Percentiles rank a stretch among this genome's conserved stretches.
Conservation (phyloP, 2,888 invertebrate species). For the Limenitis camilla region DNA sequence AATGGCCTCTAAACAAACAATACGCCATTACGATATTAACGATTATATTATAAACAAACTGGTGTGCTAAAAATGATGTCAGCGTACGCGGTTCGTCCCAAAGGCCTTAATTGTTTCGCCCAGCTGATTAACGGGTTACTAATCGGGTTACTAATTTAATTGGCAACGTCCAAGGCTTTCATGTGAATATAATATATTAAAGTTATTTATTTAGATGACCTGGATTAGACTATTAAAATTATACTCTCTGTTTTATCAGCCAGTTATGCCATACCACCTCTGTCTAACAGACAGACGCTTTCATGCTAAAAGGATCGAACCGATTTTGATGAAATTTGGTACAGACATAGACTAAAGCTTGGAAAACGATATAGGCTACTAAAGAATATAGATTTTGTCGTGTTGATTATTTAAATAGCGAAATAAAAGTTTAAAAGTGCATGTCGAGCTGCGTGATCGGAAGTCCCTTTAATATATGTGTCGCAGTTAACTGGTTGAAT, state of each 20-base stretch:
- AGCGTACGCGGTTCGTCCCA: conserved; percentile 10
- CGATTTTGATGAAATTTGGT: too few relatives aligned
- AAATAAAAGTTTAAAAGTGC: background rate
- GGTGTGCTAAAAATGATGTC: background rate
- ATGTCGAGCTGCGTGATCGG: too few relatives aligned
- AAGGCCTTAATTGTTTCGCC: conserved; percentile 7
- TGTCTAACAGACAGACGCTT: too few relatives aligned
- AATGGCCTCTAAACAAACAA: background rate
- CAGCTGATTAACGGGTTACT: conserved; percentile 10
- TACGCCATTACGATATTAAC: background rate
- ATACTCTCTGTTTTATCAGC: too few relatives aligned
- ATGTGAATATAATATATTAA: background rate
- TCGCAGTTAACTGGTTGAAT: too few relatives aligned
- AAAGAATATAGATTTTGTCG: too few relatives aligned
- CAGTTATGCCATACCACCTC: too few relatives aligned
- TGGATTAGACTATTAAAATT: background rate
- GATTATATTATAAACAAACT: background rate
- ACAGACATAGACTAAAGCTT: too few relatives aligned
- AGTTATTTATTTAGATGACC: background rate
- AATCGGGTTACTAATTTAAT: conserved; percentile 12
- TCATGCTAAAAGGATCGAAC: too few relatives aligned
- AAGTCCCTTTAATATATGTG: too few relatives aligned
- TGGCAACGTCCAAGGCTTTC: background rate
- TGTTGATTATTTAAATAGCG: background rate
- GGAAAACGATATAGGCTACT: too few relatives aligned